phyloP scores from a whole-genome alignment of 2,113 vertebrate species.

The Tachysurus fulvidraco region DNA sequence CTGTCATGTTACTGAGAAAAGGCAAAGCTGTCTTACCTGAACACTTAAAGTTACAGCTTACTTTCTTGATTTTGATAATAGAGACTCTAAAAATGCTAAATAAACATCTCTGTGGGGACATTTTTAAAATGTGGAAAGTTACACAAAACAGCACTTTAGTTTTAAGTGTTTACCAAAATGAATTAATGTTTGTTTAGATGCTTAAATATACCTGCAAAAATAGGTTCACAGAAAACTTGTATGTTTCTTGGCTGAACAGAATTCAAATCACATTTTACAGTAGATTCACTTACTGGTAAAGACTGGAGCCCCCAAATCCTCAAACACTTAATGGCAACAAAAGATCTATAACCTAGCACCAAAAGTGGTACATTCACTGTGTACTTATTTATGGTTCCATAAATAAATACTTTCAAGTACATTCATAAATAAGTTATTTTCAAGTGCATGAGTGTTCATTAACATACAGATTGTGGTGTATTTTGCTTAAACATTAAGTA shows the following conservation, averaged over 20 bases:
- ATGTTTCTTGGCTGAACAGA: neutral
- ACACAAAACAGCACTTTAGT: neutral
- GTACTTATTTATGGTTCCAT: neutral
- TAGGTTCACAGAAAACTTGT: neutral
- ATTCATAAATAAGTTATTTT: too few relatives aligned
- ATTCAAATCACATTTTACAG: neutral
- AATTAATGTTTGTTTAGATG: neutral
- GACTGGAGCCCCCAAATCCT: too few relatives aligned
- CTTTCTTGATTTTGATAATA: neutral
- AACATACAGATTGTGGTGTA: neutral
- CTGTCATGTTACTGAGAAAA: neutral
- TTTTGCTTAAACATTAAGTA: neutral
- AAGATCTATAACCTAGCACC: neutral
- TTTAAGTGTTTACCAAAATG: neutral
- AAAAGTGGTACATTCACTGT: neutral
- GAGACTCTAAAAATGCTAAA: neutral
- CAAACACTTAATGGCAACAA: neutral
- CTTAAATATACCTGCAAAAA: neutral
- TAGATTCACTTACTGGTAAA: too few relatives aligned
- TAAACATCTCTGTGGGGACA: neutral
- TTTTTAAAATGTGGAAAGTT: neutral
- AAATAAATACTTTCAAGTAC: too few relatives aligned
- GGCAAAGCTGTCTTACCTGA: neutral
- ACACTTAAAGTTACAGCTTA: neutral
- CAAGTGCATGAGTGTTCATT: constrained; percentile 1